Conservation (phyloP, 2,888 invertebrate species). For the Cryptophagus acutangulus region DNA sequence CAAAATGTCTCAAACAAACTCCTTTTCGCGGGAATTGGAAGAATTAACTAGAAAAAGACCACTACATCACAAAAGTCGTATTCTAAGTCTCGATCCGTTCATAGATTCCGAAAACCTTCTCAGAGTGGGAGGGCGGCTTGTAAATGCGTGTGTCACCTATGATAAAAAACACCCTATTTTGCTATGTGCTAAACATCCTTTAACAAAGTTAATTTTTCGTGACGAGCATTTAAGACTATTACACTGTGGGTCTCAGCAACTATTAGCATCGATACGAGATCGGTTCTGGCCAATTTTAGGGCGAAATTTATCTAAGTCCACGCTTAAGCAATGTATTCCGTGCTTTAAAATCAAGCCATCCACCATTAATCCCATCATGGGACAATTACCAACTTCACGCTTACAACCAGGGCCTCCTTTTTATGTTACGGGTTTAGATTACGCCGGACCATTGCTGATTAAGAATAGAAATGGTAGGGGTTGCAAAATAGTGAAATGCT, state of each 20-base stretch:
- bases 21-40: conserved; percentile 11
- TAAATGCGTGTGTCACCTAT: background rate
- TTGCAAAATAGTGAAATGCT: conserved; percentile 7
- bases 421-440: conserved; percentile 13
- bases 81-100: conserved; percentile 12
- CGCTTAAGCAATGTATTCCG: conserved; percentile 2
- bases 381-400: conserved; percentile 10
- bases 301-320: conserved; percentile 5
- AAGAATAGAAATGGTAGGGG: conserved; percentile 4
- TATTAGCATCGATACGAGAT: conserved; percentile 8
- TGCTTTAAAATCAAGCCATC: conserved; percentile 9
- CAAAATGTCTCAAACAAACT: conserved; percentile 9
- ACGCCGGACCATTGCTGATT: conserved; percentile 12
- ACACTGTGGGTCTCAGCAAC: conserved; percentile 5
- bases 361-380: conserved; percentile 8
- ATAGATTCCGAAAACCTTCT: conserved; percentile 7
- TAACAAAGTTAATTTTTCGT: conserved; percentile 7
- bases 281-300: conserved; percentile 8
- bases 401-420: conserved; percentile 10
- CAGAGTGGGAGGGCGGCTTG: conserved; percentile 11
- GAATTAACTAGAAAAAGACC: too few relatives aligned
- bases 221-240: conserved; percentile 5
- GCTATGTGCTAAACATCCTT: conserved; percentile 3
- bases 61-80: conserved; percentile 9
- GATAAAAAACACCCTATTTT: conserved; percentile 9